phyloP scores from a whole-genome alignment of 2,888 invertebrate species.

The Mesorhabditis belari region DNA sequence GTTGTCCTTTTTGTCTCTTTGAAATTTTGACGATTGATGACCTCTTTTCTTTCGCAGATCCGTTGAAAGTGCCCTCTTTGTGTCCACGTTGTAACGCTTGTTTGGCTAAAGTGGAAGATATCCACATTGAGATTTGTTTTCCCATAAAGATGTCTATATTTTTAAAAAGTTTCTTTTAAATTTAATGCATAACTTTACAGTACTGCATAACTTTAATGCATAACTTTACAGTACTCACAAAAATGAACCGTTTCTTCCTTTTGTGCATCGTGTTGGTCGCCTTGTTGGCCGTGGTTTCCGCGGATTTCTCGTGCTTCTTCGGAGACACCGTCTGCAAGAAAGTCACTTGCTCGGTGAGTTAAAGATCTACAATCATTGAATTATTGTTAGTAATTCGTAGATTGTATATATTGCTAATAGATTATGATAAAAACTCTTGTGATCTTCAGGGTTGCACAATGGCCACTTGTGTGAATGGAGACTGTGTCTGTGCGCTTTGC shows the following conservation, averaged over 20 bases:
- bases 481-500: slow-evolving; percentile 32
- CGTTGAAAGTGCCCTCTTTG: too few species aligned
- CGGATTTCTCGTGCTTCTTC: slow-evolving; percentile 34
- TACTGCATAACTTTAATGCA: too few species aligned
- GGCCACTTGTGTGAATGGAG: slow-evolving; percentile 29
- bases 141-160: too few species aligned
- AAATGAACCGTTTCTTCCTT: slow-evolving; percentile 10
- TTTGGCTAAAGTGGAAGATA: too few species aligned
- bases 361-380: not conserved
- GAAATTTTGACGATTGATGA: too few species aligned
- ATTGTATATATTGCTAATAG: not conserved
- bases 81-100: too few species aligned
- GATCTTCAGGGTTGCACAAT: slow-evolving; percentile 30
- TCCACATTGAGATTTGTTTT: too few species aligned
- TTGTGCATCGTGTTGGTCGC: slow-evolving; percentile 20
- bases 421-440: not conserved
- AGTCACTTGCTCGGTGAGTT: slow-evolving; percentile 30
- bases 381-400: not conserved
- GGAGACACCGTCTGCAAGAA: slow-evolving; percentile 26
- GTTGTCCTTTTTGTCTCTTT: too few species aligned
- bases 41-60: too few species aligned
- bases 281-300: slow-evolving; percentile 17
- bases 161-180: too few species aligned
- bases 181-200: too few species aligned
- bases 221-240: too few species aligned